Evolutionary conservation across 2,888 invertebrate genomes (phyloP).

Genomic region (Andrena haemorrhoa): DNA sequence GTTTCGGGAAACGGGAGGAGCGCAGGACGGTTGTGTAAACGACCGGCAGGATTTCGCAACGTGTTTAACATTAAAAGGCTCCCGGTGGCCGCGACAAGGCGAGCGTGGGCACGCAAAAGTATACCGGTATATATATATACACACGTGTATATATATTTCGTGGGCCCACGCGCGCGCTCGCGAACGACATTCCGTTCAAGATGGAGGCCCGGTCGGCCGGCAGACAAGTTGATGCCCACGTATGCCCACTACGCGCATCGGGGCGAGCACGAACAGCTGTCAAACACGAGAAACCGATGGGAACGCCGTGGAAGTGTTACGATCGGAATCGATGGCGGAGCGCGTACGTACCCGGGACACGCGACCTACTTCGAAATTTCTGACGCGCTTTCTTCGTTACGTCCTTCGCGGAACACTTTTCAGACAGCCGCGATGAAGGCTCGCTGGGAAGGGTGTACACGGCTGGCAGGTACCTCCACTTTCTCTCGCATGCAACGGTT

Average conservation of each 20-base stretch:
- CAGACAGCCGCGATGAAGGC: not conserved
- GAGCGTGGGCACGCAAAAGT: conserved; percentile 67
- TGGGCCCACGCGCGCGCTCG: conserved; percentile 66
- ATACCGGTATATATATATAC: conserved; percentile 60
- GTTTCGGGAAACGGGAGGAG: conserved; percentile 63
- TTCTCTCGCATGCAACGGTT: conserved; percentile 1
- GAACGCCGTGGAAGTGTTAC: conserved; percentile 47
- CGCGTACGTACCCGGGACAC: not conserved
- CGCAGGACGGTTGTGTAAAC: conserved; percentile 55
- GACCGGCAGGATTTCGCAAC: conserved; percentile 61
- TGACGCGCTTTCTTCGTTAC: conserved; percentile 16
- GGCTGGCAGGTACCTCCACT: not conserved
- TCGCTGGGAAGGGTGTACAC: not conserved
- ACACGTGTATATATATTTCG: conserved; percentile 56
- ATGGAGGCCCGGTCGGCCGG: conserved; percentile 65
- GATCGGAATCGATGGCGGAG: conserved; percentile 35
- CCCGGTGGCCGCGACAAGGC: conserved; percentile 44
- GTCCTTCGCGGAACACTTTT: conserved; percentile 30
- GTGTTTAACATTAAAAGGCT: conserved; percentile 54
- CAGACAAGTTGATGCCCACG: conserved; percentile 77
- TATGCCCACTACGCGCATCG: conserved; percentile 37
- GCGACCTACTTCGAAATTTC: conserved; percentile 55
- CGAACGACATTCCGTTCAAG: conserved; percentile 75
- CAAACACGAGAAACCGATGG: conserved; percentile 63
- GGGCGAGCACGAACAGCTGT: conserved; percentile 66